These are phyloP conservation scores for Napeogenes sylphis DNA, from an alignment of 2,888 invertebrate species.

Conservation along the genomic window DNA sequence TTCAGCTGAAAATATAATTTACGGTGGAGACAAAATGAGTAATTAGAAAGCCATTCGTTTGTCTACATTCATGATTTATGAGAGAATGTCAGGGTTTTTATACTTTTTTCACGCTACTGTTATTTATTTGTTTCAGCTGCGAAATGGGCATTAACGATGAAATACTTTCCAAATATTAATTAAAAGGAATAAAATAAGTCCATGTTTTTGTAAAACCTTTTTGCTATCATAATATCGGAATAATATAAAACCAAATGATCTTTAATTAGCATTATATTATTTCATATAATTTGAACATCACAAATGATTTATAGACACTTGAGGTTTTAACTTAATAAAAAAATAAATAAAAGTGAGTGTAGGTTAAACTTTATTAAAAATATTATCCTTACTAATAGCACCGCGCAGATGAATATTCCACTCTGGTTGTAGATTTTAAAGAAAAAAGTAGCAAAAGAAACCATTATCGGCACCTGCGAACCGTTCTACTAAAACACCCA, in stretches of 20 bases:
- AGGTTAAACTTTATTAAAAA: background rate
- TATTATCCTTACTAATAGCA: background rate
- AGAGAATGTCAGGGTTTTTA: conserved; percentile 5
- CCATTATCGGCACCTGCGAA: conserved; percentile 37
- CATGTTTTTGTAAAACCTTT: too few species aligned
- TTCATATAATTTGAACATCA: too few species aligned
- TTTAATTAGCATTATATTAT: too few species aligned
- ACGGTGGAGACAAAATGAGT: conserved; percentile 15
- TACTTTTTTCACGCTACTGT: background rate
- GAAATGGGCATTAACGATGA: background rate
- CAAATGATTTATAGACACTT: too few species aligned
- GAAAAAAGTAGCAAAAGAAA: conserved; percentile 25
- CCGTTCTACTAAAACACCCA: conserved; percentile 30
- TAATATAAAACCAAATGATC: too few species aligned
- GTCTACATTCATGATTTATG: conserved; percentile 7
- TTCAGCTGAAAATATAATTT: conserved; percentile 21
- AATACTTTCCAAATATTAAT: background rate
- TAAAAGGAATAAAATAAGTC: too few species aligned
- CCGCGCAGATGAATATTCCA: background rate
- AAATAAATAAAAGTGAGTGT: too few species aligned
- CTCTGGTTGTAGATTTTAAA: conserved; percentile 11
- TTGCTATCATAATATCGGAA: too few species aligned
- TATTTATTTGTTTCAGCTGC: conserved; percentile 6
- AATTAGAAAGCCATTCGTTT: conserved; percentile 14
- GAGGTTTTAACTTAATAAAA: too few species aligned